Evolutionary conservation across 2,888 invertebrate species (phyloP), one percentile per base, ranked within the genome.

Genomic region (Lottia scabra): DNA sequence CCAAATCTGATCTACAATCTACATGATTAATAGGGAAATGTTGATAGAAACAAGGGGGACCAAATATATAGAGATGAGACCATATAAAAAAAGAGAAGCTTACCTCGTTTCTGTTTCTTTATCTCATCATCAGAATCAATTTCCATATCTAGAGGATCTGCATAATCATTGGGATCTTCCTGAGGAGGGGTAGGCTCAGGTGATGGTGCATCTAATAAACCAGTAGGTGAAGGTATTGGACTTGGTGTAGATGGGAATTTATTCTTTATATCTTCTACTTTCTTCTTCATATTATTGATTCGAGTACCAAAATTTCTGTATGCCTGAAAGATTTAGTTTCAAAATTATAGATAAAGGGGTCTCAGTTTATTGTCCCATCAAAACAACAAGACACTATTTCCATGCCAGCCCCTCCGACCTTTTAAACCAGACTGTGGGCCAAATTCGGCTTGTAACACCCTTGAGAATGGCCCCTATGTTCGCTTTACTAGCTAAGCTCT

Each of bases 221-320:
- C 38, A 0, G 93, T 92, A 0, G 94, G 94, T 4, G 90, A 89
- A 6, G 89, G 88, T 19, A 94, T 91, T 0, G 94, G 94, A 87
- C 92, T 92, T 0, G 83, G 90, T 0, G 90, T 88, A 0, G 93
- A 92, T n/a, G 91, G 90, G 72, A 97, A 89, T 10, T 93, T 93
- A 23, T 94, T 93, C 80, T 93, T 92, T 74, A 95, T 91, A 83
- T 97, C 96, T 81, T 95, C 95, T 26, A 97, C 90, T 87, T 95
- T 96, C 70, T 94, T 93, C 88, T 96, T 95, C 67, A 97, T 92
- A 69, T 93, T 93, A 84, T 95, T 94, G 0, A 98, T 96, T 74
- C 97, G 92, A 16, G 93, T 93, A 0, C 96, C 96, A 91, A 97
- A 98, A 89, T 95, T 96, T 90, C 95, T 95, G 88, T 98, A 98